Percentiles rank a stretch among this genome's conserved stretches.
Evolutionary conservation across 2,797 vertebrate species (phyloP).

Genomic region (Girardinus metallicus): DNA sequence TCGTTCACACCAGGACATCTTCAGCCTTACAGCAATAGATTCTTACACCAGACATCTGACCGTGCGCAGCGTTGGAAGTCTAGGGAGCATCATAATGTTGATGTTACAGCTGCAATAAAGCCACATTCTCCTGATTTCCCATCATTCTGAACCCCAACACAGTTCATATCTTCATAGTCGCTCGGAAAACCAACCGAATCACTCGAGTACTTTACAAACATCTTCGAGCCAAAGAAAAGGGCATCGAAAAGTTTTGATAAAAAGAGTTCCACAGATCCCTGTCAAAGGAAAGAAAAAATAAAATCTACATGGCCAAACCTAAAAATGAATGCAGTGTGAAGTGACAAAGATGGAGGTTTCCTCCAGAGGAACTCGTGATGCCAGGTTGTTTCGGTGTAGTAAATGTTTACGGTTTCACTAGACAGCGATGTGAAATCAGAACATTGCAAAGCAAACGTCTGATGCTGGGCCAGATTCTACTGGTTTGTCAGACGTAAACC

Average conservation of each 20-base stretch:
- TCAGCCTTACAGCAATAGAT: neutral
- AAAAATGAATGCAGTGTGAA: neutral
- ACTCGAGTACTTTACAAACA: neutral
- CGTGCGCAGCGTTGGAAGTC: neutral
- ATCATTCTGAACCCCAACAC: neutral
- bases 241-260: neutral
- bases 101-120: neutral
- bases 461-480: neutral
- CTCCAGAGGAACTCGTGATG: neutral
- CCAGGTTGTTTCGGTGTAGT: too few species aligned
- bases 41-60: neutral
- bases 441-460: neutral
- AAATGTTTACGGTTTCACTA: neutral
- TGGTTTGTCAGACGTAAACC: neutral
- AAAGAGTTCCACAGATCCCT: neutral
- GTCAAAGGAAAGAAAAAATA: too few species aligned
- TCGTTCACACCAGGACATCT: neutral
- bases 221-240: neutral
- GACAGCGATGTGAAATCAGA: neutral
- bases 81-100: neutral
- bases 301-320: neutral
- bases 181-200: neutral
- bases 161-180: neutral
- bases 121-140: neutral
- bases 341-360: too few species aligned